Conservation (phyloP, 2,113 vertebrate genomes). For the Alethe castanea region DNA sequence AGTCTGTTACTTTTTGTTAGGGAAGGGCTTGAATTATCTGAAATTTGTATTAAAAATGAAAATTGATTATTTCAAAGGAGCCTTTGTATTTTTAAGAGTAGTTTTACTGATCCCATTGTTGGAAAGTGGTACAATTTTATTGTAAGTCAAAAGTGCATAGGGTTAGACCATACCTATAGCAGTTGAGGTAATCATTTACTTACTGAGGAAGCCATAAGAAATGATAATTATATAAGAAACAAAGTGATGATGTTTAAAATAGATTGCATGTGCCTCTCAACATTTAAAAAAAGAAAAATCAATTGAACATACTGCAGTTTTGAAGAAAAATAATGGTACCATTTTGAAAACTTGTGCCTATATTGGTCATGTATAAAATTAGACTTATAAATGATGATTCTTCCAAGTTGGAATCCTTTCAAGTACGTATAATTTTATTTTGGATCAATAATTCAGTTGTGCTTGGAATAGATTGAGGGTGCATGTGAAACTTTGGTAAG, state of each 20-base stretch:
- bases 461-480: conserved; percentile 23
- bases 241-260: conserved; percentile 35
- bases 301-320: background rate
- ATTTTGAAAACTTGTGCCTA: conserved; percentile 31
- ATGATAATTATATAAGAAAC: conserved; percentile 50
- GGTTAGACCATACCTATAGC: background rate
- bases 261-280: background rate
- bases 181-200: conserved; percentile 15
- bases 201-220: conserved; percentile 20
- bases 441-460: conserved; percentile 50
- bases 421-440: conserved; percentile 29
- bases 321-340: conserved; percentile 28
- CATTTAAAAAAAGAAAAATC: conserved; percentile 30
- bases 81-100: background rate
- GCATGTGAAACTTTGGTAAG: background rate
- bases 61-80: background rate
- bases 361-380: conserved; percentile 49
- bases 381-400: conserved; percentile 46
- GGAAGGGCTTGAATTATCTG: background rate
- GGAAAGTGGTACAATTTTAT: background rate
- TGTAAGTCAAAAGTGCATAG: background rate
- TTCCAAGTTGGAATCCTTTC: conserved; percentile 42
- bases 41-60: background rate
- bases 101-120: background rate
- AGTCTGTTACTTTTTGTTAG: background rate